These are phyloP conservation scores for Dysdera silvatica DNA, from an alignment of 1,140 invertebrate species.

Conservation along the genomic window DNA sequence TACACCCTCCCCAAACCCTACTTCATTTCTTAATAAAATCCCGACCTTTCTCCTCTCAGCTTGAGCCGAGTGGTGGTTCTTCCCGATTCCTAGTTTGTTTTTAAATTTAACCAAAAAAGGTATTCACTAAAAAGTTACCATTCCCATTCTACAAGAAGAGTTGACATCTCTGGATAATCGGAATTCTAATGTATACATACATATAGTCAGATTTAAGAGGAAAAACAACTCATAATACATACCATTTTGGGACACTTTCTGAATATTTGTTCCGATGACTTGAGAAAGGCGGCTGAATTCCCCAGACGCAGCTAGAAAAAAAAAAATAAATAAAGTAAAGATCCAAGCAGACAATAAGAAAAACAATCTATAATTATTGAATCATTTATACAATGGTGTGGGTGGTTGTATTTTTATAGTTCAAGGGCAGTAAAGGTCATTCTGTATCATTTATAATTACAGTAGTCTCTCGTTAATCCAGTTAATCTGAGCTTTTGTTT, in stretches of 20 bases:
- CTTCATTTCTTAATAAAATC: too few species aligned
- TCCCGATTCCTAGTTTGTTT: too few species aligned
- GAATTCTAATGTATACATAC: not conserved
- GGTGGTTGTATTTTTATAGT: too few species aligned
- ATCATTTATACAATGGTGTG: too few species aligned
- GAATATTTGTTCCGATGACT: constrained; percentile 77
- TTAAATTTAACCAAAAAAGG: too few species aligned
- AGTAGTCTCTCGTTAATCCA: too few species aligned
- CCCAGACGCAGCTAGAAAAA: constrained; percentile 16
- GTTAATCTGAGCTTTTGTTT: too few species aligned
- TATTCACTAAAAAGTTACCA: not conserved
- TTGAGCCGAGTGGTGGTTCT: too few species aligned
- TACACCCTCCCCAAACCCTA: too few species aligned
- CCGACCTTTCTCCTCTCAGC: too few species aligned
- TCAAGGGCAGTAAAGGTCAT: too few species aligned
- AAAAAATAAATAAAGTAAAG: not conserved
- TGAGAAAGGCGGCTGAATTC: constrained; percentile 55
- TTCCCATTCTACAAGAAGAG: not conserved
- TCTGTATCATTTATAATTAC: too few species aligned
- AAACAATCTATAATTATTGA: not conserved
- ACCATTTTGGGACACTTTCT: constrained; percentile 97
- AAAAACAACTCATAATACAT: constrained; percentile 40
- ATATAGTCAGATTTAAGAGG: constrained; percentile 8
- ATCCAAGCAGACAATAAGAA: not conserved
- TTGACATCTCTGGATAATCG: not conserved